Conservation (phyloP, 2,888 invertebrate genomes). For the Mythimna vitellina region DNA sequence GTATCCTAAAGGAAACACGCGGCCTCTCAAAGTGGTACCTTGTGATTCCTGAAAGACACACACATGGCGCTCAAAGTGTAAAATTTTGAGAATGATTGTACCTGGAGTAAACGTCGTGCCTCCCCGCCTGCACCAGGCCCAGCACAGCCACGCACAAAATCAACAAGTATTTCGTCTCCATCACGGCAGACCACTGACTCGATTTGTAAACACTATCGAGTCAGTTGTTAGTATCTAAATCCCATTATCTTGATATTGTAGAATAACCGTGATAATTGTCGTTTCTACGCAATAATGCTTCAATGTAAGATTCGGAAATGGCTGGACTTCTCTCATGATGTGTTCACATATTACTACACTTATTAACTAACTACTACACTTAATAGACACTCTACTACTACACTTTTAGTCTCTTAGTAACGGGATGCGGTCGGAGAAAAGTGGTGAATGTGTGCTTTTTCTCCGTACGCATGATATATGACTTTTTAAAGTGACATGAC, state of each 20-base stretch:
- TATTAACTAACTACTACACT: too few species aligned
- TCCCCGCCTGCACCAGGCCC: slow-evolving; percentile 33
- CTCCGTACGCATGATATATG: too few species aligned
- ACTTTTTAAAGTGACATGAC: too few species aligned
- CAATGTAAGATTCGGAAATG: background rate
- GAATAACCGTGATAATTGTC: background rate
- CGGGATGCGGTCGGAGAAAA: too few species aligned
- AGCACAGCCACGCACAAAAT: slow-evolving; percentile 21
- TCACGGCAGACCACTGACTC: slow-evolving; percentile 15
- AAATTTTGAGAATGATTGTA: background rate
- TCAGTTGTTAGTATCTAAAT: slow-evolving; percentile 19
- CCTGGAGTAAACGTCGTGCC: slow-evolving; percentile 40
- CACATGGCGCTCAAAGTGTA: too few species aligned
- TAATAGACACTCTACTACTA: too few species aligned
- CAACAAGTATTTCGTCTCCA: slow-evolving; percentile 30
- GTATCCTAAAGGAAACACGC: too few species aligned
- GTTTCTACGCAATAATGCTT: background rate
- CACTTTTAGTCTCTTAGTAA: too few species aligned
- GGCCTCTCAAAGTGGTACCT: too few species aligned
- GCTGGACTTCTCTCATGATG: background rate
- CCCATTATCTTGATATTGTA: slow-evolving; percentile 25
- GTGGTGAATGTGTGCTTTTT: too few species aligned
- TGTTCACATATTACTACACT: too few species aligned
- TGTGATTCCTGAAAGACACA: too few species aligned
- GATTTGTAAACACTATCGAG: background rate